phyloP scores from a whole-genome alignment of 2,797 vertebrate genomes.

The Bovichtus variegatus region DNA sequence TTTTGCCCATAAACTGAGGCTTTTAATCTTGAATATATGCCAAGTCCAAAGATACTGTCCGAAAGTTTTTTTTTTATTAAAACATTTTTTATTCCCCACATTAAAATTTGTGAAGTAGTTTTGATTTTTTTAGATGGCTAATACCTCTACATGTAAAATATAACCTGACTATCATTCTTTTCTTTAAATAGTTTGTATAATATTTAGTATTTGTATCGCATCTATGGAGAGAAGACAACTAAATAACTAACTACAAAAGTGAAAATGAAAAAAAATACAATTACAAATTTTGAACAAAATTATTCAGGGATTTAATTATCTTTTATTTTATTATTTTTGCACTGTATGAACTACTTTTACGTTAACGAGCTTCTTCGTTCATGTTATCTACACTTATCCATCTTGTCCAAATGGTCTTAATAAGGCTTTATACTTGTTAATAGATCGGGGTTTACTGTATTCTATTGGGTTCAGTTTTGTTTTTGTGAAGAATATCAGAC shows the following conservation, averaged over 20 bases:
- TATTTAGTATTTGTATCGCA: not conserved
- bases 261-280: not conserved
- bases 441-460: fast-evolving
- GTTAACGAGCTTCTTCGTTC: not conserved
- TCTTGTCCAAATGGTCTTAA: not conserved
- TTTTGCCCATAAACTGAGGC: not conserved
- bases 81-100: too few species aligned
- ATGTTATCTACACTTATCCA: not conserved
- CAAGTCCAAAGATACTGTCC: not conserved
- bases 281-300: not conserved
- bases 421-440: not conserved
- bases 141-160: not conserved
- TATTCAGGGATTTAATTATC: not conserved
- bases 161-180: not conserved
- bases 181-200: not conserved
- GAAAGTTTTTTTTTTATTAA: too few species aligned
- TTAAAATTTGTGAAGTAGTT: not conserved
- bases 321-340: not conserved
- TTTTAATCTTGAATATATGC: not conserved
- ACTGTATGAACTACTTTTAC: not conserved
- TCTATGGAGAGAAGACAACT: not conserved
- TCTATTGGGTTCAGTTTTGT: not conserved
- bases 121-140: not conserved
- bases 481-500: not conserved
- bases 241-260: not conserved